Evolutionary conservation across 2,888 invertebrate genomes (phyloP), one percentile per base, ranked within the genome.

Genomic region (Pandemis corylana): DNA sequence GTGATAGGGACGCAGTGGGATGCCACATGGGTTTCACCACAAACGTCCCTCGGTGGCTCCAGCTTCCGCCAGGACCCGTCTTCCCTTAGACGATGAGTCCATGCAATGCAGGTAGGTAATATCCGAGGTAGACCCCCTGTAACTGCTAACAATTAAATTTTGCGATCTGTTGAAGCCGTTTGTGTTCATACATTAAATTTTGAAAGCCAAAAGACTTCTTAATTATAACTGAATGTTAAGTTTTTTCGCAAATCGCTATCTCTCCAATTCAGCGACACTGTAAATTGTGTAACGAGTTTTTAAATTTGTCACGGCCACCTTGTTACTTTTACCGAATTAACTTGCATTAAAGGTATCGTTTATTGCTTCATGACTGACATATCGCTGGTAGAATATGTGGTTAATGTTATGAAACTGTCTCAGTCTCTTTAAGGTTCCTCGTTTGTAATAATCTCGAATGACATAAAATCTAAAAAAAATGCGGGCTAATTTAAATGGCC

Each of bases 301-400:
- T 77, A 68, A 68, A 71, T 78, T 80, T 81, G 78, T 81, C 83
- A 83, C 63, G 83, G 82, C 74, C 81, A 76, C 77, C 80, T 68
- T 67, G 77, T 78, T 72, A 71, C 78, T 78, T 76, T 71, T 78
- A 78, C 76, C 76, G 75, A 79, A 80, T 80, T 79, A 82, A 84
- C 83, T 78, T 78, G 82, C 76, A 82, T 83, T 82, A 81, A 80
- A 82, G 80, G 76, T 76, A 72, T 46, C 61, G 68, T 44, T 53
- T 77, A 78, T 84, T 83, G 80, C 83, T 68, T 79, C 80, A 84
- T 79, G 61, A 75, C 53, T 75, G 74, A 66, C 74, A 78, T 71
- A 79, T 76, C 64, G 68, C 71, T 77, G 72, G 78, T 77, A 77
- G 75, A 80, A 80, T 80, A 77, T 73, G 74, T 76, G 72, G 72